Base-by-base conservation (phyloP, 2,113 vertebrate genomes). In the Ophthalmolycus amberensis region DNA sequence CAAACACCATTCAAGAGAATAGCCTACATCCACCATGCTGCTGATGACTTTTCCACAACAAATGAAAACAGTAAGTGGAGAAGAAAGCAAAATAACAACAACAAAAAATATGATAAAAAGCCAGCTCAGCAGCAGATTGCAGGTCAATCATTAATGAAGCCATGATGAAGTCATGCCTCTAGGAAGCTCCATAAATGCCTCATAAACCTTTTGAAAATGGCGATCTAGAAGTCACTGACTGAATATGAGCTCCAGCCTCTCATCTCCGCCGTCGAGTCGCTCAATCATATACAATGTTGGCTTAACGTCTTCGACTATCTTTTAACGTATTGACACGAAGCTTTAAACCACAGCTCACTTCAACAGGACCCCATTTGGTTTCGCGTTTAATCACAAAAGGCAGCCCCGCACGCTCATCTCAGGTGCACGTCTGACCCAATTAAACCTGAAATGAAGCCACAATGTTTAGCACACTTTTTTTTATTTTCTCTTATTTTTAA, bases 111-210 rank as follows among this genome's bases (percentile, higher is more conserved):
- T 50, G 25, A 80, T 72, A 44, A 83, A 74, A 72, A 22, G 9
- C 9, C 70, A 50, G 46, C 50, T 62, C 15, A 85, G 80, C 84
- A 91, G 79, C 93, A 93, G 90, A 91, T 88, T 94, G 91, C 29
- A 77, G 58, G 79, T 94, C 79, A 94, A 95, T 94, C 80, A 95
- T 94, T 94, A 80, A 94, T 92, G 90, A 82, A 63, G 71, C 29
- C 4, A 42, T 71, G 79, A 90, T 83, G 77, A 82, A 82, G 86
- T 84, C 84, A 86, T 46, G 91, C 74, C 85, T 77, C 44, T 70
- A 70, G 86, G 82, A 85, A 90, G 87, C 76, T 72, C 81, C 86
- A 90, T 90, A 85, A 90, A 90, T 11, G 86, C 71, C 82, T 79
- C 85, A 80, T 81, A 85, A 89, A 87, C 12, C 65, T 25, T 89